These are phyloP conservation scores for Rhincodon typus DNA, from an alignment of 2,797 vertebrate genomes.

Conservation along the genomic window DNA sequence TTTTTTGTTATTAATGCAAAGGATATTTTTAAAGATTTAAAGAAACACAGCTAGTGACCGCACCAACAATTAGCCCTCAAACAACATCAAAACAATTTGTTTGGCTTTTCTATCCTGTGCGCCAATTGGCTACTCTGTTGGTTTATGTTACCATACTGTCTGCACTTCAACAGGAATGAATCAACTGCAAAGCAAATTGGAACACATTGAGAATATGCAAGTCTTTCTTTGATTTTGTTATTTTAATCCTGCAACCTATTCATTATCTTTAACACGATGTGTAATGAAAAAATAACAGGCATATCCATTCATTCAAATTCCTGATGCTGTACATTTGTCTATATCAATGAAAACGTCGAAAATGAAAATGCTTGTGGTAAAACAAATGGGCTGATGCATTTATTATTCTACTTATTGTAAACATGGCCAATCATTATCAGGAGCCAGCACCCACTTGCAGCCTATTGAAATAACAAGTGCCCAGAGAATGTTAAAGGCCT, in stretches of 20 bases:
- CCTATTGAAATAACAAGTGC: too few relatives aligned
- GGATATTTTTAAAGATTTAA: background rate
- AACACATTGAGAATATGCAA: background rate
- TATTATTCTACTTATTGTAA: too few relatives aligned
- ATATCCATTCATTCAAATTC: too few relatives aligned
- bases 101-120: background rate
- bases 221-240: background rate
- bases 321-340: too few relatives aligned
- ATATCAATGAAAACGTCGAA: too few relatives aligned
- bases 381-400: too few relatives aligned
- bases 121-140: background rate
- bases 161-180: background rate
- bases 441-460: too few relatives aligned
- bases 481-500: too few relatives aligned
- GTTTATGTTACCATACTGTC: background rate
- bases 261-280: too few relatives aligned
- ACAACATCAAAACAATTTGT: background rate
- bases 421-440: too few relatives aligned
- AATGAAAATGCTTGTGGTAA: too few relatives aligned
- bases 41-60: background rate
- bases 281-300: too few relatives aligned
- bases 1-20: background rate
- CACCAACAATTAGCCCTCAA: background rate
- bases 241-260: background rate
- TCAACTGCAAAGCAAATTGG: background rate